phyloP scores from a whole-genome alignment of 1,140 invertebrate species.

The Drosophila pseudoobscura region DNA sequence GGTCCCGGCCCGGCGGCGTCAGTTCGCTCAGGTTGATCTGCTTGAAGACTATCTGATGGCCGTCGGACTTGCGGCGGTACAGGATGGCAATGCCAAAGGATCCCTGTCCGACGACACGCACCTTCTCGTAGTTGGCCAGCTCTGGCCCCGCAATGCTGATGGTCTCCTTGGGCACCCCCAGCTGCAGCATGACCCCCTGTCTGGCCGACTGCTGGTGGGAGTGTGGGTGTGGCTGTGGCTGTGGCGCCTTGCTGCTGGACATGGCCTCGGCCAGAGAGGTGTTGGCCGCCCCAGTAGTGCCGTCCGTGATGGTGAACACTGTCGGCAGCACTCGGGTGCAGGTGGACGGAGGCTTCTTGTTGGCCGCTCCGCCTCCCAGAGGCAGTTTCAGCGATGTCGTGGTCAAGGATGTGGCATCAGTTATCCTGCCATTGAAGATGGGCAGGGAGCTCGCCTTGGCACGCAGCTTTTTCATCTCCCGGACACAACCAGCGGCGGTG shows the following conservation, averaged over 20 bases:
- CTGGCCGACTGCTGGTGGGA: constrained; percentile 1
- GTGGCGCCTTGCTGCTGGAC: constrained; percentile 36
- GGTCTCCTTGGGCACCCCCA: constrained; percentile 48
- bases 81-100: constrained; percentile 91
- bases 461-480: constrained; percentile 71
- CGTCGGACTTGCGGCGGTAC: constrained; percentile 87
- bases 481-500: constrained; percentile 10
- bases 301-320: constrained; percentile 73
- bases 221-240: background rate
- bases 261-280: constrained; percentile 65
- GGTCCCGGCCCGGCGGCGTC: constrained; percentile 87
- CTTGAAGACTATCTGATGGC: constrained; percentile 89
- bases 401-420: constrained; percentile 69
- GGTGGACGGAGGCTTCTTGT: constrained; percentile 5
- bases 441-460: constrained; percentile 75
- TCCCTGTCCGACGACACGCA: constrained; percentile 83
- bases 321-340: constrained; percentile 40
- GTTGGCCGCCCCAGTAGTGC: constrained; percentile 47
- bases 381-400: constrained; percentile 63
- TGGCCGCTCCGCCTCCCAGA: constrained; percentile 17
- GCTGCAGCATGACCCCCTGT: constrained; percentile 43
- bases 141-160: constrained; percentile 56
- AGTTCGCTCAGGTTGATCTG: constrained; percentile 90
- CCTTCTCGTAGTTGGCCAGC: constrained; percentile 75
- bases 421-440: constrained; percentile 76